Evolutionary conservation across 1,140 invertebrate species (phyloP), one percentile per base, ranked within the genome.

Genomic region (Leptoteleia sp.): DNA sequence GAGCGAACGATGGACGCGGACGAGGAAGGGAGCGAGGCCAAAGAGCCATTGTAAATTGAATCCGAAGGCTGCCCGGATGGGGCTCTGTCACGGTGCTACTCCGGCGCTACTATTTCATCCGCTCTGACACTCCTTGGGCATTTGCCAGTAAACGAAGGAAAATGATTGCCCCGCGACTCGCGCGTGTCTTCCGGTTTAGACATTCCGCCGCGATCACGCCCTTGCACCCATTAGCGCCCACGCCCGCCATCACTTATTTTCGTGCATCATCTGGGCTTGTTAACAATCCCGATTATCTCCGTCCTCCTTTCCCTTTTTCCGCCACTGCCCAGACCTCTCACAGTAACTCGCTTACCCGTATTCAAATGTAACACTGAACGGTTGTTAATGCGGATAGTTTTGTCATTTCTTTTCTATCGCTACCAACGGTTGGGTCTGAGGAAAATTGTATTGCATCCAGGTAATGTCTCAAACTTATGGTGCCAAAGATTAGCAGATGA

Each of bases 1-100:
- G 57, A 67, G 54, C 54, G 7, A 48, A 17, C 37, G 40, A 67
- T 33, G 61, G 47, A 57, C 33, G n/a, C 27, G 29, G 47, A 37
- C 15, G 38, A n/a, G 19, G 70, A 52, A 57, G 13, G 47, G 42
- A 76, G 61, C 29, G 71, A 75, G 71, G 72, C 71, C 71, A 67
- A 62, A 77, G 65, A 54, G 55, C 65, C 65, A 77, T 77, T 81
- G 82, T 83, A 81, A 83, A 83, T 83, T 83, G 82, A 83, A 83
- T 82, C 75, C 75, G 81, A 83, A 83, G 76, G 75, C 72, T 79
- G 77, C 78, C 71, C 73, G 68, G 73, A 71, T 80, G n/a, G 79
- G 64, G 68, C 68, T 71, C 75, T 81, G 76, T 73, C 76, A 81
- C 59, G 64, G 59, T 73, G 76, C 76, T 76, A 76, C 79, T 76